Base-by-base conservation (phyloP, 2,888 invertebrate species). In the Mimumesa dahlbomi region DNA sequence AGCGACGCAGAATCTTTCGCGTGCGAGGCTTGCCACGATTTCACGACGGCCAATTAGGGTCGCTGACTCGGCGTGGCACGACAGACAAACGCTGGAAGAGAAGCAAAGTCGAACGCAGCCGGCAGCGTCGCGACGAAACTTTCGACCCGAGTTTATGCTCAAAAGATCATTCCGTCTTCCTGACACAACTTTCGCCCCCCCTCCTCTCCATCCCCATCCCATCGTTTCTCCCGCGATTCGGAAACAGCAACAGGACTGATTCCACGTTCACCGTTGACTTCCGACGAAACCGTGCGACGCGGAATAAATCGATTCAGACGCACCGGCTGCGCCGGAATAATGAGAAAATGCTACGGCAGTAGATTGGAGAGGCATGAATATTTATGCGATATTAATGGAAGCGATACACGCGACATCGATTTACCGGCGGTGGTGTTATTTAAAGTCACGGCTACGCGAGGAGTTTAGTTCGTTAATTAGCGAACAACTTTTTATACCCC, bases 291-390 rank as follows among this genome's bases (percentile, higher is more conserved):
- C 62, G 50, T 43, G 54, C 48, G 50, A 48, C 72, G 67, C 19
- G 58, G 72, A 72, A 76, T 63, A 73, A 75, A 75, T 76, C 49
- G 65, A 73, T 64, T 73, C 59, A 36, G 31, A 43, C 53, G 69
- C 67, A 22, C 49, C 69, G 54, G 53, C 59, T 69, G 58, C 42
- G 66, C 46, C 66, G 36, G 52, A 66, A 66, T 68, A 66, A 68
- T 59, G 52, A 66, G 68, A 40, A 68, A 66, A 68, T 66, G 7
- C 29, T 29, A 29, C 29, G 29, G 6, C 7, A 2, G 9, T 29
- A 9, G 29, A 29, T 29, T 6, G 6, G 2, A 9, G 25, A 25
- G 25, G 25, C 7, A 25, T 7, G 25, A 25, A 25, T 7, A 7
- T 25, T 25, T 25, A 25, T n/a, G n/a, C n/a, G n/a, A n/a, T n/a